A percentile compares a stretch with the other conserved stretches of the same genome.
Evolutionary conservation across 1,140 invertebrate species (phyloP).

Genomic region (Pseudomyrmex sp.): DNA sequence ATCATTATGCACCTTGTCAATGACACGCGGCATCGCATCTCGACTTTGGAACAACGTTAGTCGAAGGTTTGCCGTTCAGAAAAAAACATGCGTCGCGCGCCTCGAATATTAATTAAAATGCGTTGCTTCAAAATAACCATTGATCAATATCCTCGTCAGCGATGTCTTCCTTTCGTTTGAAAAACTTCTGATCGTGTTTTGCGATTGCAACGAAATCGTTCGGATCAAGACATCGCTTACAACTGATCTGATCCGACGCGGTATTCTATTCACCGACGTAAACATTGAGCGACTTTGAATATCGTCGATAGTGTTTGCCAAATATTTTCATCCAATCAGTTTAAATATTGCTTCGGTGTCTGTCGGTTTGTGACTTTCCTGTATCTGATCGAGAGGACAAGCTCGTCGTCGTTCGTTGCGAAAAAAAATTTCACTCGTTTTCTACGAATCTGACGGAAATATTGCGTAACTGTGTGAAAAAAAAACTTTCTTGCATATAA

Average conservation of each 20-base stretch:
- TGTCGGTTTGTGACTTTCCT: neutral
- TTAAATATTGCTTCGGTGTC: neutral
- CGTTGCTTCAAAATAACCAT: neutral
- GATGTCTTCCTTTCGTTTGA: neutral
- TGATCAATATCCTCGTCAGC: neutral
- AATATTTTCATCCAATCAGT: conserved; percentile 1
- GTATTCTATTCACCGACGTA: neutral
- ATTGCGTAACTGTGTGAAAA: too few relatives aligned
- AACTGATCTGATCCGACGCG: too few relatives aligned
- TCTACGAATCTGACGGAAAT: too few relatives aligned
- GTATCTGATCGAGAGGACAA: neutral
- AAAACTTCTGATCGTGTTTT: neutral
- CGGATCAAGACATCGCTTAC: too few relatives aligned
- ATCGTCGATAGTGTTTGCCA: neutral
- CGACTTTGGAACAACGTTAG: conserved; percentile 48
- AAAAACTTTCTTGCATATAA: neutral
- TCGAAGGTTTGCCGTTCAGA: conserved; percentile 40
- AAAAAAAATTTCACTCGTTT: neutral
- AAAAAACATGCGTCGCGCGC: conserved; percentile 19
- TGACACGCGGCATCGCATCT: conserved; percentile 18
- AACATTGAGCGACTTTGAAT: neutral
- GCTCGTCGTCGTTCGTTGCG: neutral
- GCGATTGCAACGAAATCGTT: neutral
- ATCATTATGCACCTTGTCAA: conserved; percentile 12
- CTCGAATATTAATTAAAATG: conserved; percentile 42